phyloP scores from a whole-genome alignment of 2,797 vertebrate species.

The Hyperoplus immaculatus region DNA sequence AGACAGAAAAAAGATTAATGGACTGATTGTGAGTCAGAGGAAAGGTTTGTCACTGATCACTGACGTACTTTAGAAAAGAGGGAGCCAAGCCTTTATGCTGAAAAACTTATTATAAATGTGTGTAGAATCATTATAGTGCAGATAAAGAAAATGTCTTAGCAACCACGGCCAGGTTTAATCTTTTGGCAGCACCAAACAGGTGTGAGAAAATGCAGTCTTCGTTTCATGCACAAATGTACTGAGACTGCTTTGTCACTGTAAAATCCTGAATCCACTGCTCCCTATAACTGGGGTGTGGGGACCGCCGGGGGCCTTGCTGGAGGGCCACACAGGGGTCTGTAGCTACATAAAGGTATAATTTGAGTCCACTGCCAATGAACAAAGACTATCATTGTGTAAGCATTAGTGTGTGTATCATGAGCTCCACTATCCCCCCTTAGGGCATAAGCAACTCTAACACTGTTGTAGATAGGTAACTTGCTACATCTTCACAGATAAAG shows the following conservation, averaged over 20 bases:
- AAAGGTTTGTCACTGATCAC: not conserved
- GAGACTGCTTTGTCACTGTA: conserved; percentile 27
- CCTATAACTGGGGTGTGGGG: conserved; percentile 17
- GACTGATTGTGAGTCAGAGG: not conserved
- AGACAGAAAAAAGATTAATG: conserved; percentile 2
- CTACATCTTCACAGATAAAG: not conserved
- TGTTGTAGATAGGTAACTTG: not conserved
- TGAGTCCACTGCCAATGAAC: not conserved
- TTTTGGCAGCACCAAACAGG: not conserved
- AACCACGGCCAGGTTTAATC: too few relatives aligned
- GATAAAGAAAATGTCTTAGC: too few relatives aligned
- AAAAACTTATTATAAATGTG: not conserved
- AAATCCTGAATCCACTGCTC: conserved; percentile 2
- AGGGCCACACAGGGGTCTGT: conserved; percentile 20
- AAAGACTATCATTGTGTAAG: not conserved
- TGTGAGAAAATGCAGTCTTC: not conserved
- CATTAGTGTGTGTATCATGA: not conserved
- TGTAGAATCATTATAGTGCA: not conserved
- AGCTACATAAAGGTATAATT: not conserved
- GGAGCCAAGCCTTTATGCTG: not conserved
- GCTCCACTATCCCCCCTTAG: not conserved
- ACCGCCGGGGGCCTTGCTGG: conserved; percentile 25
- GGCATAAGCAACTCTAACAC: not conserved
- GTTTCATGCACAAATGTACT: not conserved
- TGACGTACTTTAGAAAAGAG: not conserved